Evolutionary conservation across 2,888 invertebrate species (phyloP).

Genomic region (Scaptomyza polygonia): DNA sequence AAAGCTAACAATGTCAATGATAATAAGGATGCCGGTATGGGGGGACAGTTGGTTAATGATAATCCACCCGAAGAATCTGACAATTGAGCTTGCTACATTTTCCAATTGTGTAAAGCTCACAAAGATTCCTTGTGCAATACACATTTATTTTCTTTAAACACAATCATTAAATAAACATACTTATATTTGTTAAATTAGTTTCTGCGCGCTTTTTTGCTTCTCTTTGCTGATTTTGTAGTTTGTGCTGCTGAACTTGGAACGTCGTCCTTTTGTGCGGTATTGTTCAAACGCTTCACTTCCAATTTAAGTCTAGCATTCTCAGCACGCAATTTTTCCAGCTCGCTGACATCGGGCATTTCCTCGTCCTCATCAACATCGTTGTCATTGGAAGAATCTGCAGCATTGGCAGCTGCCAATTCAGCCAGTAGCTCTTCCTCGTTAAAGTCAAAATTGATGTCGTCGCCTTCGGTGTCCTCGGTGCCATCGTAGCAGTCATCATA

Average conservation of each 20-base stretch:
- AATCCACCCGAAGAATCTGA: not conserved
- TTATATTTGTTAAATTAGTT: constrained; percentile 10
- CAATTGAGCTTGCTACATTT: constrained; percentile 28
- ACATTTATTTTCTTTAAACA: constrained; percentile 30
- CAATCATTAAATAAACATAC: constrained; percentile 31
- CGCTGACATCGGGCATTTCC: not conserved
- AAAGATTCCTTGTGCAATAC: constrained; percentile 7
- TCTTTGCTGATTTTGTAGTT: constrained; percentile 4
- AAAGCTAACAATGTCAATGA: constrained; percentile 19
- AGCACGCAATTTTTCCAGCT: constrained; percentile 27
- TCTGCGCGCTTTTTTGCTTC: constrained; percentile 8
- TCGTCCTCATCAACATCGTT: not conserved
- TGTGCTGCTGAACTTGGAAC: constrained; percentile 1
- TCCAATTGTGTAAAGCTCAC: constrained; percentile 22
- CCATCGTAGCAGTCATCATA: constrained; percentile 23
- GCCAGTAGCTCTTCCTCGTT: not conserved
- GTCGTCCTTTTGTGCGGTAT: not conserved
- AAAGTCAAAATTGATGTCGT: not conserved
- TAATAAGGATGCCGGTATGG: constrained; percentile 34
- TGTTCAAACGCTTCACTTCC: constrained; percentile 14
- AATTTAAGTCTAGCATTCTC: constrained; percentile 23
- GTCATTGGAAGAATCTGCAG: constrained; percentile 3
- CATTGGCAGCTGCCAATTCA: not conserved
- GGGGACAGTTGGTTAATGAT: constrained; percentile 4
- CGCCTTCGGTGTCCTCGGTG: not conserved